phyloP scores from a whole-genome alignment of 2,888 invertebrate species.

The Nymphalis c-album region DNA sequence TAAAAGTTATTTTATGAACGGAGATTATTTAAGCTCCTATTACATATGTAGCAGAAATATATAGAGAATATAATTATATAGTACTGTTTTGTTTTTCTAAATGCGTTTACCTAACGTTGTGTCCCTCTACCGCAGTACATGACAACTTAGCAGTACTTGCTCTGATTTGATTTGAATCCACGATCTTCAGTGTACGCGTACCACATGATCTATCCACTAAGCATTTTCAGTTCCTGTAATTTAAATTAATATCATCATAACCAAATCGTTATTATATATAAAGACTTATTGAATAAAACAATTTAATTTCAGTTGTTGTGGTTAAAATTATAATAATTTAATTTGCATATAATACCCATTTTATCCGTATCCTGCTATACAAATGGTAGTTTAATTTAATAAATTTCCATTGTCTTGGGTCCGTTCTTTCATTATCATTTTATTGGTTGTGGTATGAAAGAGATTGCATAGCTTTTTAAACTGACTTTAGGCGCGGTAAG shows the following conservation, averaged over 20 bases:
- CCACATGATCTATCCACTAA: no score
- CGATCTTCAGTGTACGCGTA: no score
- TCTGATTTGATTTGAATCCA: no score
- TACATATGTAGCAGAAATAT: no score
- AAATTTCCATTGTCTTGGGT: constrained; percentile 4
- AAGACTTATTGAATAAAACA: not conserved
- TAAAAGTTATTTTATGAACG: no score
- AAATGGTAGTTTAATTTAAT: not conserved
- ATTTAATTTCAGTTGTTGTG: not conserved
- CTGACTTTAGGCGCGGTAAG: no score
- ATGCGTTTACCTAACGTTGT: no score
- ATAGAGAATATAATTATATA: no score
- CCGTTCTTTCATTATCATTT: not conserved
- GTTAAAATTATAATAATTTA: not conserved
- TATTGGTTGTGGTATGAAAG: not conserved
- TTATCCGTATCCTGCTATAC: not conserved
- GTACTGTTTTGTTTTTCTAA: no score
- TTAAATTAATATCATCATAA: not conserved
- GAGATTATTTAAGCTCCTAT: no score
- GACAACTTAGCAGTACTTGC: no score
- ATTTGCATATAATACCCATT: constrained; percentile 1
- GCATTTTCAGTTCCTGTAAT: not conserved
- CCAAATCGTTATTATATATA: not conserved
- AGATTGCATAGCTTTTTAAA: not conserved
- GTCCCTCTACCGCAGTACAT: no score